Evolutionary conservation across 2,113 vertebrate genomes (phyloP).

Genomic region (Eolophus roseicapilla): DNA sequence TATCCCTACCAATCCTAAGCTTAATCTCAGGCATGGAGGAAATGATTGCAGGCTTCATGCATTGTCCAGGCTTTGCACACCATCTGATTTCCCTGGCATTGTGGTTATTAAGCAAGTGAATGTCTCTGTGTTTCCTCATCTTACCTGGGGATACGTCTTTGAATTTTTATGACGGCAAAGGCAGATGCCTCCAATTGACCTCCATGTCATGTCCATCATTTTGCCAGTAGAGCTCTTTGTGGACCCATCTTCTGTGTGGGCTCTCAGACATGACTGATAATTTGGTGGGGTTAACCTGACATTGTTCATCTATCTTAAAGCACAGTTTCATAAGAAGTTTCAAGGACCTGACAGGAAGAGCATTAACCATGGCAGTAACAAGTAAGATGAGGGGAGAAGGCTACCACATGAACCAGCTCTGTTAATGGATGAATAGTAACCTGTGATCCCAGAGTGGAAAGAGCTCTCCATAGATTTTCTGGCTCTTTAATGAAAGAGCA

Average conservation of each 20-base stretch:
- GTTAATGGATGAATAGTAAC: background rate
- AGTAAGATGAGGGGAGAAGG: background rate
- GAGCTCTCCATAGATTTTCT: background rate
- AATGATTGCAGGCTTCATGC: background rate
- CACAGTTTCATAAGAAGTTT: background rate
- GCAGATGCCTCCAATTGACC: background rate
- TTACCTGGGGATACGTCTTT: background rate
- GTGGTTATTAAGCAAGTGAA: background rate
- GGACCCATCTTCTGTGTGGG: background rate
- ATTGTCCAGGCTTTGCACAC: background rate
- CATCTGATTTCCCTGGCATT: background rate
- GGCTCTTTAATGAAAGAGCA: background rate
- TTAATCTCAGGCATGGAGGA: background rate
- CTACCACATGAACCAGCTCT: background rate
- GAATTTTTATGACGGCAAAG: background rate
- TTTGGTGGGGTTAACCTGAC: background rate
- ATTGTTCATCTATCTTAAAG: background rate
- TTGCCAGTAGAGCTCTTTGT: background rate
- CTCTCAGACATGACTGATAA: background rate
- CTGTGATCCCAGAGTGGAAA: background rate
- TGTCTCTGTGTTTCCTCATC: background rate
- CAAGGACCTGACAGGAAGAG: background rate
- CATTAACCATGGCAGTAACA: background rate
- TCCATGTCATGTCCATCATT: background rate
- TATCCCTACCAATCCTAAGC: background rate